phyloP scores from a whole-genome alignment of 1,140 invertebrate genomes.

The Zaprionus lachaisei region DNA sequence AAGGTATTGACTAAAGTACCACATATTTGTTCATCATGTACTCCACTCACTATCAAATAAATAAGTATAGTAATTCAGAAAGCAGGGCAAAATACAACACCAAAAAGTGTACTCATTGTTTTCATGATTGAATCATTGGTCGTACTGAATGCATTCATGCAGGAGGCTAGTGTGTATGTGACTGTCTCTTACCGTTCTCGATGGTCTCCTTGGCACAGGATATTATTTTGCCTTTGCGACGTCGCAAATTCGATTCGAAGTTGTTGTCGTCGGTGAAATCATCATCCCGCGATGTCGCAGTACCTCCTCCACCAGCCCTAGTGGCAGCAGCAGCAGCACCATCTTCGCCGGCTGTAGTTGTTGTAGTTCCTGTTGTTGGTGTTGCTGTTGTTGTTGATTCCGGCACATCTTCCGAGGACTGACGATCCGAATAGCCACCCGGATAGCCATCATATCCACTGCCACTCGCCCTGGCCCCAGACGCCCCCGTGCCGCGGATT shows the following conservation, averaged over 20 bases:
- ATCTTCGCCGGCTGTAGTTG: constrained; percentile 58
- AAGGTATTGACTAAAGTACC: no score
- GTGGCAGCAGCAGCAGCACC: constrained; percentile 4
- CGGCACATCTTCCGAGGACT: constrained; percentile 80
- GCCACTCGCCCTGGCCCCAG: constrained; percentile 29
- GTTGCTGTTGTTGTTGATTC: constrained; percentile 60
- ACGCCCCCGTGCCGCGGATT: constrained; percentile 50
- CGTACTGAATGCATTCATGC: no score
- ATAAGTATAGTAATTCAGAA: no score
- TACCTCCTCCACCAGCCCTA: constrained; percentile 12
- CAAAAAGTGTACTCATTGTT: no score
- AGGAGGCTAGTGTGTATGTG: not conserved
- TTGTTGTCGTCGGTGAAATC: constrained; percentile 83
- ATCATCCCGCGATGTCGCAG: constrained; percentile 52
- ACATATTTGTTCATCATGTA: no score
- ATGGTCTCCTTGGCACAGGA: constrained; percentile 84
- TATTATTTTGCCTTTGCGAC: constrained; percentile 84
- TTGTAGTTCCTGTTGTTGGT: constrained; percentile 44
- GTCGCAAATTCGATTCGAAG: constrained; percentile 83
- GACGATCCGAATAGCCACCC: constrained; percentile 54
- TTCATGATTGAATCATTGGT: no score
- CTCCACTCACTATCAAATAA: no score
- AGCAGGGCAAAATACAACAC: no score
- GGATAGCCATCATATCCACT: constrained; percentile 13
- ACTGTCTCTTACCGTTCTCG: constrained; percentile 75